These are phyloP conservation scores for Parochlus steinenii DNA, from an alignment of 2,888 invertebrate species.

Conservation along the genomic window DNA sequence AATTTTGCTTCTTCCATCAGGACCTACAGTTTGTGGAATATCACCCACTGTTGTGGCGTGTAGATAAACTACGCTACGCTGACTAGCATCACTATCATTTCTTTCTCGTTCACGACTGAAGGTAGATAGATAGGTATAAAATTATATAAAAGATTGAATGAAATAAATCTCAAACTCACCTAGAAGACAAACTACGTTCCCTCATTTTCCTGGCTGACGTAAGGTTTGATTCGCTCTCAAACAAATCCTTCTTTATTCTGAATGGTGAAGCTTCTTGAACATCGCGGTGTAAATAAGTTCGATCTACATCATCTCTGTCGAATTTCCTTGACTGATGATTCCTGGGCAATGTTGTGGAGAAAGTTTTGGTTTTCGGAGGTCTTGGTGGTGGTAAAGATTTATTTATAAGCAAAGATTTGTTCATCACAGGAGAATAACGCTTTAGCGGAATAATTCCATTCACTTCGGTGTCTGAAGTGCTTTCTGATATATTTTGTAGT, in stretches of 20 bases:
- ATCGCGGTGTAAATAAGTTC: neutral
- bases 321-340: conserved; percentile 1
- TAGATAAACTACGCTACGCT: conserved; percentile 66
- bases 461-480: conserved; percentile 27
- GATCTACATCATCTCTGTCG: neutral
- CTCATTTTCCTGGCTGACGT: conserved; percentile 6
- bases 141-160: neutral
- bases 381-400: conserved; percentile 17
- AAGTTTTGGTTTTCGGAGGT: conserved; percentile 26
- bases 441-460: neutral
- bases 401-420: neutral
- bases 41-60: conserved; percentile 80
- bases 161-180: conserved; percentile 2
- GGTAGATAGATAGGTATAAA: neutral
- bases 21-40: conserved; percentile 56
- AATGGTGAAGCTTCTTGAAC: conserved; percentile 2
- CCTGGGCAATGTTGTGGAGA: conserved; percentile 7
- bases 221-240: conserved; percentile 8
- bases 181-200: conserved; percentile 8
- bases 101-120: conserved; percentile 27
- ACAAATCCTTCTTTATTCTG: conserved; percentile 1
- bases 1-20: conserved; percentile 39
- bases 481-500: conserved; percentile 31
- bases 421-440: neutral
- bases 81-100: conserved; percentile 51